Evolutionary conservation across 23 tunicate species (phyloP).

Genomic region (Styela plicata): DNA sequence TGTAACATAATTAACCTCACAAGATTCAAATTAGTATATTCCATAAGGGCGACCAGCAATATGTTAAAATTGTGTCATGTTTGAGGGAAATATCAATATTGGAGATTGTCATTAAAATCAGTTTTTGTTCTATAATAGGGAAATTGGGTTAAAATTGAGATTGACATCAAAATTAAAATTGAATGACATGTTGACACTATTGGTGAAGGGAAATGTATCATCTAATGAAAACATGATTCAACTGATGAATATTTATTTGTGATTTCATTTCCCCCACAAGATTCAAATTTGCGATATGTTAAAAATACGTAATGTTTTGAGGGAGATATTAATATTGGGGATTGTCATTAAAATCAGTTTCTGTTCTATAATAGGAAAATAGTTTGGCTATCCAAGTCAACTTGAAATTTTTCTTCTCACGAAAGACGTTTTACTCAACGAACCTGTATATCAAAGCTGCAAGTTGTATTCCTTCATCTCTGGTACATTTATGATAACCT

Average conservation of each 20-base stretch:
- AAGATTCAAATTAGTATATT: no score
- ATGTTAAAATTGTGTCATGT: no score
- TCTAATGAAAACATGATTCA: no score
- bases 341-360: neutral
- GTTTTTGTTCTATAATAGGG: neutral
- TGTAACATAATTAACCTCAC: neutral
- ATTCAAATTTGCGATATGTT: no score
- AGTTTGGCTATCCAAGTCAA: neutral
- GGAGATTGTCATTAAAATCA: neutral
- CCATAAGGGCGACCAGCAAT: no score
- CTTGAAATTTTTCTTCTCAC: no score
- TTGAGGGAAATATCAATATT: neutral
- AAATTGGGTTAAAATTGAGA: no score
- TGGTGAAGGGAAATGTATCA: no score
- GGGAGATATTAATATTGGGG: neutral
- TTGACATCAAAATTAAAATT: no score
- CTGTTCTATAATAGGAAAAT: neutral
- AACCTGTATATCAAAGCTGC: conserved; percentile 92
- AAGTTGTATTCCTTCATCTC: conserved; percentile 69
- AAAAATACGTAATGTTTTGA: no score
- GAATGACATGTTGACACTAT: no score
- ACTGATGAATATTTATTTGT: no score
- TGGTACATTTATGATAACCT: conserved; percentile 89
- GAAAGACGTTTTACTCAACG: neutral
- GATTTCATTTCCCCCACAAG: neutral